Base-by-base conservation (phyloP, 2,888 invertebrate species). In the Drosophila ustulata region DNA sequence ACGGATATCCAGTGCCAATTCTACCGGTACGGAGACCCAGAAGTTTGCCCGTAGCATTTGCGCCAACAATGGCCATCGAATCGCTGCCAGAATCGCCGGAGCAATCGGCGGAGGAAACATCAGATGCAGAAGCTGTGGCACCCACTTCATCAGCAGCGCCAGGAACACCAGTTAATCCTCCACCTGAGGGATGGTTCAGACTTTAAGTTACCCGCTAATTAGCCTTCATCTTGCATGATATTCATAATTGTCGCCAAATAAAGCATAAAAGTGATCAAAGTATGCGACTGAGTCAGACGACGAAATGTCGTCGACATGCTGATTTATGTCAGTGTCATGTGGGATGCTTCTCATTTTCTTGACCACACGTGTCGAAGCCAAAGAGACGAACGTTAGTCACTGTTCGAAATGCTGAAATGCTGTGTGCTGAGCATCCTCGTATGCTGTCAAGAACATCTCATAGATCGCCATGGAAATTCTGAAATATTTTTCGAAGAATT, bases 401-500 rank as follows among this genome's bases (percentile, higher is more conserved):
- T 78, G 37, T 68, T 64, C 66, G 63, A 74, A 63, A 73, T 11
- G 46, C 28, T 28, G 4, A 28, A 28, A 28, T 28, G 28, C 28
- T 28, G 18, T 34, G 26, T 50, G 26, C 58, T 57, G 61, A 55
- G 53, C 26, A 46, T 18, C 2, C 39, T 41, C 39, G 39, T 41
- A 18, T 23, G 64, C 75, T 74, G 74, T 72, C 75, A 77, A 68
- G 63, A 75, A 70, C 46, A 53, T 71, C 64, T 62, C 53, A 66
- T 51, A 66, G 53, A 52, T 45, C 72, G 63, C 61, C 82, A 84
- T 83, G 83, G 83, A 83, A 85, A 83, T 82, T 72, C 67, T 61
- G 73, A 78, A 88, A 71, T 49, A 69, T 37, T 71, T 66, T 84
- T 67, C 67, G 80, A 87, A 66, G 70, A 51, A 72, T 69, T 64